A percentile compares a stretch with the other conserved stretches of the same genome.
Conservation (phyloP, 2,113 vertebrate species). For the Psammodynastes pulverulentus region DNA sequence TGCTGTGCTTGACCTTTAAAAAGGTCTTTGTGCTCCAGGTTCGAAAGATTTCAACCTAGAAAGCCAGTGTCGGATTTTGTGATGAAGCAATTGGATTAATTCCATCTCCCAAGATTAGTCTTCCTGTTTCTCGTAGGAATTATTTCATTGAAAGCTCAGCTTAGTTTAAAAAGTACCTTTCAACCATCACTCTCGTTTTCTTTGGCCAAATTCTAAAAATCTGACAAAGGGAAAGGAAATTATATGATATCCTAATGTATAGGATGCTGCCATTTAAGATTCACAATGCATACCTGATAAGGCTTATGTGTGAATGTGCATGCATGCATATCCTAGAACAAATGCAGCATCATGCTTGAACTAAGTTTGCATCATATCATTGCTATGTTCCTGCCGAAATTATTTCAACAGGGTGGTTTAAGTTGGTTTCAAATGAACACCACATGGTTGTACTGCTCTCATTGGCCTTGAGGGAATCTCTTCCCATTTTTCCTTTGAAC, state of each 20-base stretch:
- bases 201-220: neutral
- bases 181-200: neutral
- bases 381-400: neutral
- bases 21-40: neutral
- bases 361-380: neutral
- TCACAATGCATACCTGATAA: neutral
- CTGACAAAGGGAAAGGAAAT: neutral
- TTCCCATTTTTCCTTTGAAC: neutral
- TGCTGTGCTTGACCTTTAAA: neutral
- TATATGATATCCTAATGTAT: neutral
- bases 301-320: neutral
- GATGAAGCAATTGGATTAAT: neutral
- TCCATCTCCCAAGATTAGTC: neutral
- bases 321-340: neutral
- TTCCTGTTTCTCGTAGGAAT: neutral
- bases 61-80: neutral
- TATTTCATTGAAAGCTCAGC: neutral
- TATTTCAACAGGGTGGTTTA: neutral
- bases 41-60: neutral
- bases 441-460: neutral
- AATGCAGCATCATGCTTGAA: neutral
- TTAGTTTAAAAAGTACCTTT: neutral
- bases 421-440: neutral
- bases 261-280: neutral
- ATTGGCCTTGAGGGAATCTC: neutral